These are phyloP conservation scores for Metacarcinus magister DNA, from an alignment of 2,888 invertebrate genomes.

Conservation along the genomic window DNA sequence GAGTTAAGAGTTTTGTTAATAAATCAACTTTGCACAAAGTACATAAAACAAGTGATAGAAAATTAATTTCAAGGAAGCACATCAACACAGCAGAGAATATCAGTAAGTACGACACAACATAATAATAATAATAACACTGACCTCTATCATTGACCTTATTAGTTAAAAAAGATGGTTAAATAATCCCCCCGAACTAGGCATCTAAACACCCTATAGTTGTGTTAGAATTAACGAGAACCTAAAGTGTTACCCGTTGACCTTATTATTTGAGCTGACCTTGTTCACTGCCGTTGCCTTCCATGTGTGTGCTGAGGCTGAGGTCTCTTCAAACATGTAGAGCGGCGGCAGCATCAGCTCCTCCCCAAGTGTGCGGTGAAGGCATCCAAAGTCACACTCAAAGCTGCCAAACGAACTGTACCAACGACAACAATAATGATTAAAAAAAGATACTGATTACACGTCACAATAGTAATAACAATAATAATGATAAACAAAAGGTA, in stretches of 20 bases:
- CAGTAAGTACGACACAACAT: too few species aligned
- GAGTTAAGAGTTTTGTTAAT: not conserved
- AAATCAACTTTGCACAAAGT: not conserved
- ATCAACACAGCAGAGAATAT: too few species aligned
- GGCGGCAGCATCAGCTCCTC: constrained; percentile 80
- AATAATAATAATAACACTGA: too few species aligned
- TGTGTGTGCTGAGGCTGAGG: constrained; percentile 43
- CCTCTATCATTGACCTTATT: too few species aligned
- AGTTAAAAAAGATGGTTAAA: too few species aligned
- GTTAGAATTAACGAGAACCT: too few species aligned
- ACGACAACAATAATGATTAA: not conserved
- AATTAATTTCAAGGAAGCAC: too few species aligned
- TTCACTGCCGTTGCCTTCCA: constrained; percentile 49
- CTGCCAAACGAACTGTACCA: constrained; percentile 54
- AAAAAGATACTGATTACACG: too few species aligned
- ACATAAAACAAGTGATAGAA: not conserved
- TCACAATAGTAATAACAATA: too few species aligned
- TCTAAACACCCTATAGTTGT: too few species aligned
- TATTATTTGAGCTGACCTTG: constrained; percentile 52
- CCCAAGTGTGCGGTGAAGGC: constrained; percentile 74
- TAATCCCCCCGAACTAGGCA: too few species aligned
- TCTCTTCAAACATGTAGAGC: constrained; percentile 73
- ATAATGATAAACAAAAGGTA: not conserved
- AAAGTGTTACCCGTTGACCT: too few species aligned
- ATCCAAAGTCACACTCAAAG: constrained; percentile 79